A percentile compares a stretch with the other conserved stretches of the same genome.
These are phyloP conservation scores for Pterophyllum scalare DNA, from an alignment of 2,113 vertebrate genomes.

Conservation along the genomic window DNA sequence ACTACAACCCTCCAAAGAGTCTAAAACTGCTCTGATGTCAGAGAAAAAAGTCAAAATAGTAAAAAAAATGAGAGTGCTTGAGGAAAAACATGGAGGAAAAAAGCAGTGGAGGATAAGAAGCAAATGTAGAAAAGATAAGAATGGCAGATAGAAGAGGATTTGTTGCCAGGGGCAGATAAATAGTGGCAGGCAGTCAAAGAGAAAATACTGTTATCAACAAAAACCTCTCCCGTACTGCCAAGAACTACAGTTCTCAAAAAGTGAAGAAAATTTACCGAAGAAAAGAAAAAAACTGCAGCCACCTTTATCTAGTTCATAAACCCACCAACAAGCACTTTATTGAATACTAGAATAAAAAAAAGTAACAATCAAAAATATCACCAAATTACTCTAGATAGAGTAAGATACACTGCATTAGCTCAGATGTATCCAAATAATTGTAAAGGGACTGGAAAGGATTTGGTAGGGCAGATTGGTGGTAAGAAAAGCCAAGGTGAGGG, in stretches of 20 bases:
- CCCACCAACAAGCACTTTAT: conserved; percentile 5
- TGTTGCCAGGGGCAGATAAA: conserved; percentile 72
- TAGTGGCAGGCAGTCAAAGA: conserved; percentile 73
- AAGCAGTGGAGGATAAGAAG: conserved; percentile 91
- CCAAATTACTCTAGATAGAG: background rate
- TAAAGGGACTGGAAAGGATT: conserved; percentile 1
- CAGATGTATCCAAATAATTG: conserved; percentile 6
- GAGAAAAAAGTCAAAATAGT: conserved; percentile 70
- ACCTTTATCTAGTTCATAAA: conserved; percentile 39
- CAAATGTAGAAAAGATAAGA: conserved; percentile 80
- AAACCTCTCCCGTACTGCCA: conserved; percentile 61
- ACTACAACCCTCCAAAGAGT: conserved; percentile 63
- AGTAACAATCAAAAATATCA: background rate
- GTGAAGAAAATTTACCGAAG: conserved; percentile 2
- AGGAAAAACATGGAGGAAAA: conserved; percentile 88
- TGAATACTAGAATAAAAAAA: background rate
- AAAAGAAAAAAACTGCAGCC: conserved; percentile 15
- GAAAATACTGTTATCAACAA: conserved; percentile 73
- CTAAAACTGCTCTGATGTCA: conserved; percentile 60
- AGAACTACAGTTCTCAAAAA: conserved; percentile 53
- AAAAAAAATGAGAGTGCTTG: conserved; percentile 84
- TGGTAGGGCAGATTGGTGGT: conserved; percentile 2
- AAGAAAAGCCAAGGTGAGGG: conserved; percentile 34
- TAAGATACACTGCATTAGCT: background rate
- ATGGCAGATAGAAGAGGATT: conserved; percentile 73